Base-by-base conservation (phyloP, 2,113 vertebrate genomes). In the Pseudolaguvia tuberculata region DNA sequence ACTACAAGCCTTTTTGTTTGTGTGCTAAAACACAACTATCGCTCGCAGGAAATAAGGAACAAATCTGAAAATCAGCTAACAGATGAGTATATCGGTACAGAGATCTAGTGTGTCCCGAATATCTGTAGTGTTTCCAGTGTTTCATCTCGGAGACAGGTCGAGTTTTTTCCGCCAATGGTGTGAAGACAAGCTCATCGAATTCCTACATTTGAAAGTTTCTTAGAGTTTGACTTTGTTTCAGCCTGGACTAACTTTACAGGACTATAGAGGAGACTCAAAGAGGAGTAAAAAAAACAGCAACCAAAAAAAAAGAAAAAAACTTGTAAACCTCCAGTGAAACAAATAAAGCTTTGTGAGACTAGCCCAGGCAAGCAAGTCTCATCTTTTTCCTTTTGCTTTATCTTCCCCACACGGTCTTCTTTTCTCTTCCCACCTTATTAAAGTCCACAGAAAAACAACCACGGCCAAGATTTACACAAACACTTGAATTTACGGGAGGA, bases 271-370 rank as follows among this genome's bases (percentile, higher is more conserved):
- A 27, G n/a, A 35, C 15, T 63, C 23, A 23, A 56, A 35, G 39
- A 12, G 39, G 53, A 15, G 4, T 2, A 45, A 39, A 45, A 25
- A 21, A 68, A 59, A 45, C 15, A 45, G 7, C 23, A 18, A 25
- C 31, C 15, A 29, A 31, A 70, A 39, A 61, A 39, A 51, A 69
- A 39, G 58, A 70, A 62, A 66, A 20, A 51, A 58, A 55, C 58
- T 58, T 59, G 53, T 79, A 77, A 78, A 78, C 45, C 25, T n/a
- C 35, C 31, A 48, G 61, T 6, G 74, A 84, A 80, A 82, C 71
- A 79, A 83, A 85, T 71, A 81, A 76, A 81, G 58, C 81, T 81
- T 74, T 72, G 68, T 79, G 76, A 83, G 75, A 78, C 48, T 61
- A 65, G 58, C 75, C 72, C 78, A 48, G 65, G 56, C 56, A 73